Evolutionary conservation across 2,113 vertebrate species (phyloP).

Genomic region (Poicephalus gulielmi): DNA sequence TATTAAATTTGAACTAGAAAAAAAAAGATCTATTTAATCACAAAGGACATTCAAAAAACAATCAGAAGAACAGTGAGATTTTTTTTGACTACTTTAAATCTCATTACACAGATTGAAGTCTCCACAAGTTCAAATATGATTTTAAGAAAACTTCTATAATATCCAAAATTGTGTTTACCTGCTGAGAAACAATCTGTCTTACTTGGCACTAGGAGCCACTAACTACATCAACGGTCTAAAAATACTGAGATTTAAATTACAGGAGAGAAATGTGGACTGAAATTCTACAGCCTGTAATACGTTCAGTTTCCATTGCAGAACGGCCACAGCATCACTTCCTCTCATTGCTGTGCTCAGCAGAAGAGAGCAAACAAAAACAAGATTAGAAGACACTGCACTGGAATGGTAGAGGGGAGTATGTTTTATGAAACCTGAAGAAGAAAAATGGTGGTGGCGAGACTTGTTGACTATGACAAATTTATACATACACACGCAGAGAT

Average conservation of each 20-base stretch:
- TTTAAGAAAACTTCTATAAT: slow-evolving; percentile 15
- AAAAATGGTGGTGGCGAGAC: neutral
- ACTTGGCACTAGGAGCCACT: slow-evolving; percentile 43
- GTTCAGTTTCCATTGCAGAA: slow-evolving; percentile 6
- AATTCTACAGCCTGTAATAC: neutral
- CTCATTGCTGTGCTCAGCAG: neutral
- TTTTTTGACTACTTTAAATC: slow-evolving; percentile 28
- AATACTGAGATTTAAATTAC: slow-evolving; percentile 48
- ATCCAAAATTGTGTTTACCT: slow-evolving; percentile 51
- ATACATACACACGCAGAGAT: neutral
- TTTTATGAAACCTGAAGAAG: neutral
- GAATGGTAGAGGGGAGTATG: neutral
- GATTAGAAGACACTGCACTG: neutral
- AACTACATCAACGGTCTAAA: slow-evolving; percentile 56
- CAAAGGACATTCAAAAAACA: neutral
- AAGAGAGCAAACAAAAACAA: neutral
- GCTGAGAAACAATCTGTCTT: slow-evolving; percentile 60
- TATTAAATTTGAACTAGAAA: neutral
- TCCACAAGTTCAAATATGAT: slow-evolving; percentile 24
- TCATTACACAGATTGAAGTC: slow-evolving; percentile 35
- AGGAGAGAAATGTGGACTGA: neutral
- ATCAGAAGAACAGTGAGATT: neutral
- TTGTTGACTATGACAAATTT: neutral
- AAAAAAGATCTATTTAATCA: neutral
- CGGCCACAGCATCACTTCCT: neutral